A percentile compares a stretch with the other conserved stretches of the same genome.
Evolutionary conservation across 2,113 vertebrate genomes (phyloP).

Genomic region (Xiphorhynchus elegans): DNA sequence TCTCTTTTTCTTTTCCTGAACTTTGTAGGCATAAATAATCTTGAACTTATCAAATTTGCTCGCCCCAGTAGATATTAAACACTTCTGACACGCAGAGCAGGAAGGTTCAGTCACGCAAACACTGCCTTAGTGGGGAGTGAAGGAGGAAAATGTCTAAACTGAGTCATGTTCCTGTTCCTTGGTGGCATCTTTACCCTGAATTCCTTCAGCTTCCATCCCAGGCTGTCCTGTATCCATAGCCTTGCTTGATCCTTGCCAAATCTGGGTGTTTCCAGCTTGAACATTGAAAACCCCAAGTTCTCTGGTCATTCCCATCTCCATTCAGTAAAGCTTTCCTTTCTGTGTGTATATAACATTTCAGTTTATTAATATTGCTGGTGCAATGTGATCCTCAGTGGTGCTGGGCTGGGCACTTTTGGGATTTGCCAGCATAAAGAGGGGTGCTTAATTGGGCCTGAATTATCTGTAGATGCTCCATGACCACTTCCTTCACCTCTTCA

Average conservation of each 20-base stretch:
- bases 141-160: background rate
- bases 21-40: background rate
- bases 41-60: background rate
- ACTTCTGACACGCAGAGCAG: rapidly evolving
- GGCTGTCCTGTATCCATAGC: background rate
- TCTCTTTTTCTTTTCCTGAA: background rate
- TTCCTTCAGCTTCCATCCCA: background rate
- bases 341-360: background rate
- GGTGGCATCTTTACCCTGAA: background rate
- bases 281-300: background rate
- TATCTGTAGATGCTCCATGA: background rate
- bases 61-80: background rate
- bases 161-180: background rate
- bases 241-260: background rate
- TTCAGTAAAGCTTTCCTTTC: background rate
- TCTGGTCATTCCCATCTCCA: background rate
- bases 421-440: constrained; percentile 49
- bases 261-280: background rate
- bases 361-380: constrained; percentile 26
- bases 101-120: background rate
- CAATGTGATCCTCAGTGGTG: constrained; percentile 18
- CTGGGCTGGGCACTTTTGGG: constrained; percentile 40
- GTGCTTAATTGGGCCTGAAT: constrained; percentile 7
- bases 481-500: background rate
- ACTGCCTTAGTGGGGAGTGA: background rate